Base-by-base conservation (phyloP, 2,888 invertebrate species). In the Perizoma flavofasciatum region DNA sequence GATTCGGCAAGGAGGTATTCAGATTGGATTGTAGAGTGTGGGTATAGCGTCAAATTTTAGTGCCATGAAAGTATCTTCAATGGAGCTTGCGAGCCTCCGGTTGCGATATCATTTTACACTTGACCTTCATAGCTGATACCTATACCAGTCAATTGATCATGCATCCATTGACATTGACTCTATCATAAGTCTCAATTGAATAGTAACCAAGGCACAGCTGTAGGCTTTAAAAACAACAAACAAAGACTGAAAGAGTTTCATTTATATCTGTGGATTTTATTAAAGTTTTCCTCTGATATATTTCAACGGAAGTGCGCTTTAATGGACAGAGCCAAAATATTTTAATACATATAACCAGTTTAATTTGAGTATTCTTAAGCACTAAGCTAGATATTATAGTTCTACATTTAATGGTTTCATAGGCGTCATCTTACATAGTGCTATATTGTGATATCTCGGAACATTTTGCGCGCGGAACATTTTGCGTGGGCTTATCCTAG, bases 31-130 rank as follows among this genome's bases (percentile, higher is more conserved):
- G 43, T 56, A 49, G 40, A 49, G 75, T 81, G 73, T 77, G 72
- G 72, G 71, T 71, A 72, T 74, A 87, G 89, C 83, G 81, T 89
- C 88, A 83, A 88, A 89, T 91, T 89, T 88, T 87, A 81, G 83
- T 87, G 84, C 82, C 72, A 79, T 85, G 81, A 49, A 81, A 81
- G 77, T 80, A 73, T 77, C 75, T 78, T 76, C 77, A 75, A 77
- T 76, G 74, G 72, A 75, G 67, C 22, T 1, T 22, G 73, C 74
- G 73, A 72, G 71, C 75, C 77, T 85, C 79, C 66, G 64, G 77
- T 87, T 82, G 77, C 82, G 68, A 71, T 82, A 77, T 90, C 85
- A 82, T 79, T 79, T 89, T 87, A 79, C 87, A 72, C 65, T 67
- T 73, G 80, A 79, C 85, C 86, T 87, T 88, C 78, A 68, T 56